Percentiles rank a stretch among this genome's conserved stretches.
Conservation (phyloP, 2,113 vertebrate species). For the Pelecanoides urinatrix region DNA sequence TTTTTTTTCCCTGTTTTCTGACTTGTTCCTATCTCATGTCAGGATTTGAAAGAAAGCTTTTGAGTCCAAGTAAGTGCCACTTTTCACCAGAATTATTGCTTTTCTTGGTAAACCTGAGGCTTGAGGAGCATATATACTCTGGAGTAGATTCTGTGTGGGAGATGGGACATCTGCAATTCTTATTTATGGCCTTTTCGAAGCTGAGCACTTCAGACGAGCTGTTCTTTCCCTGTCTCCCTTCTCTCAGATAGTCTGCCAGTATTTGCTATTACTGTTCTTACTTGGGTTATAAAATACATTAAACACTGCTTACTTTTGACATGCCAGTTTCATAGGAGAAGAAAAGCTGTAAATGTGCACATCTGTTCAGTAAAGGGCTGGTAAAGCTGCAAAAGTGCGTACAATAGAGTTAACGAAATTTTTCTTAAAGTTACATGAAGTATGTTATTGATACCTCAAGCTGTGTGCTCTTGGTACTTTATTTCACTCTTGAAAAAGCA, state of each 20-base stretch:
- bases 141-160: background rate
- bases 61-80: background rate
- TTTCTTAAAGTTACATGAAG: background rate
- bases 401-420: background rate
- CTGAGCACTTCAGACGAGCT: background rate
- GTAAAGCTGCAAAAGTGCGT: background rate
- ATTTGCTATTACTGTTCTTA: background rate
- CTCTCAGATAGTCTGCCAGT: background rate
- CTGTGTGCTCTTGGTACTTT: background rate
- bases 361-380: background rate
- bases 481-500: background rate
- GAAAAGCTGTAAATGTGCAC: background rate
- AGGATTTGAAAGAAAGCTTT: background rate
- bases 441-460: background rate
- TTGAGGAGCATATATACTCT: background rate
- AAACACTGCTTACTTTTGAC: background rate
- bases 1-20: background rate
- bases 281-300: background rate
- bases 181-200: background rate
- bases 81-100: background rate
- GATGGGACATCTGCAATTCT: background rate
- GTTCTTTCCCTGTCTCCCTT: background rate
- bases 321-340: background rate
- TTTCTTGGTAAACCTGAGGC: background rate
- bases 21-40: background rate